Evolutionary conservation across 2,888 invertebrate genomes (phyloP).

Genomic region (Quadriops clusia): DNA sequence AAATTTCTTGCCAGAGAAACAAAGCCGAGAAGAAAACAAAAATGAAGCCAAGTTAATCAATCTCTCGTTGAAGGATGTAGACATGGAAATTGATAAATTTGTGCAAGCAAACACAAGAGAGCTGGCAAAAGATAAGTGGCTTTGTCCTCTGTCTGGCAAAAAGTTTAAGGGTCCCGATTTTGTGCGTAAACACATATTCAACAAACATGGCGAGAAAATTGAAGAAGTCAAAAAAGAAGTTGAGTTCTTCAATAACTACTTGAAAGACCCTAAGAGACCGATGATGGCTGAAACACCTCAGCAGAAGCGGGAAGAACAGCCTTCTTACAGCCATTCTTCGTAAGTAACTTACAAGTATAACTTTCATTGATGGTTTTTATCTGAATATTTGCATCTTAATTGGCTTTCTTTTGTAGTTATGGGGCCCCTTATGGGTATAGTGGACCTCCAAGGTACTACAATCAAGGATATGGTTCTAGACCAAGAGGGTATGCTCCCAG

Average conservation of each 20-base stretch:
- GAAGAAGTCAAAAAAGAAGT: constrained; percentile 96
- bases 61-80: constrained; percentile 39
- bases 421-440: constrained; percentile 30
- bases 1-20: constrained; percentile 71
- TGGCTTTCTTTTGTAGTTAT: constrained; percentile 28
- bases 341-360: constrained; percentile 21
- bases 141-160: constrained; percentile 96
- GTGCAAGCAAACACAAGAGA: constrained; percentile 94
- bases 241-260: constrained; percentile 94
- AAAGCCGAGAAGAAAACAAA: constrained; percentile 58
- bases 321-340: constrained; percentile 36
- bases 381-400: constrained; percentile 11
- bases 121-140: constrained; percentile 94
- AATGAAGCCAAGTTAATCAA: constrained; percentile 32
- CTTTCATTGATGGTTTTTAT: constrained; percentile 1
- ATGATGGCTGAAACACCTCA: constrained; percentile 74
- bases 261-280: constrained; percentile 87
- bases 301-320: constrained; percentile 38
- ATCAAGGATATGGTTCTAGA: constrained; percentile 32
- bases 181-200: constrained; percentile 95
- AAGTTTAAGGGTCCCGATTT: constrained; percentile 97
- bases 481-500: constrained; percentile 30
- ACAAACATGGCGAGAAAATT: constrained; percentile 93
- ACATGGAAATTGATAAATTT: constrained; percentile 83
- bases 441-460: constrained; percentile 41